Conservation (phyloP, 2,113 vertebrate genomes). For the Balaeniceps rex region DNA sequence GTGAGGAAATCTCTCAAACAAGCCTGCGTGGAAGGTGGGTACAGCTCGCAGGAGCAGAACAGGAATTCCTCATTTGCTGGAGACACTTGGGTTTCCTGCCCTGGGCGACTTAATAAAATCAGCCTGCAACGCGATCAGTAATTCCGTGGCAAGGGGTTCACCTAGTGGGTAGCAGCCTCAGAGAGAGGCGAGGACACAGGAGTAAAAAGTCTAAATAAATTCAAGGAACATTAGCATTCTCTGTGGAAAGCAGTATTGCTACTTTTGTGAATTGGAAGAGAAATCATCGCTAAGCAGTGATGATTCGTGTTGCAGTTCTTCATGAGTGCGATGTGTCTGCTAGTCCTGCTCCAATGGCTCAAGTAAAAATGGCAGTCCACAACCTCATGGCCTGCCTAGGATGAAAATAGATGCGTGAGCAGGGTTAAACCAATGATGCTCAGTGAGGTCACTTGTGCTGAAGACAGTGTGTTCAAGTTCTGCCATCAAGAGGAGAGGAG, state of each 20-base stretch:
- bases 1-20: neutral
- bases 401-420: neutral
- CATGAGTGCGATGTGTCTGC: neutral
- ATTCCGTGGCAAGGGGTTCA: neutral
- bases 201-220: neutral
- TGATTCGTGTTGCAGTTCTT: neutral
- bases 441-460: neutral
- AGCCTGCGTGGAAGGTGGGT: neutral
- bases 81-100: neutral
- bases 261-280: neutral
- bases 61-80: neutral
- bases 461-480: neutral
- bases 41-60: neutral
- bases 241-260: neutral
- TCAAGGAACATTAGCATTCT: neutral
- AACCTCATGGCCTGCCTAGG: neutral
- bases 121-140: neutral
- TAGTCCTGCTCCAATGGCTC: neutral
- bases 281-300: neutral
- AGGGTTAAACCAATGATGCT: neutral
- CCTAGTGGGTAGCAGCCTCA: neutral
- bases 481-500: neutral
- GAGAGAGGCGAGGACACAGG: neutral
- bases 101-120: neutral
- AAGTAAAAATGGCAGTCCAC: neutral